Base-by-base conservation (phyloP, 2,888 invertebrate species). In the Idaea dimidiata region DNA sequence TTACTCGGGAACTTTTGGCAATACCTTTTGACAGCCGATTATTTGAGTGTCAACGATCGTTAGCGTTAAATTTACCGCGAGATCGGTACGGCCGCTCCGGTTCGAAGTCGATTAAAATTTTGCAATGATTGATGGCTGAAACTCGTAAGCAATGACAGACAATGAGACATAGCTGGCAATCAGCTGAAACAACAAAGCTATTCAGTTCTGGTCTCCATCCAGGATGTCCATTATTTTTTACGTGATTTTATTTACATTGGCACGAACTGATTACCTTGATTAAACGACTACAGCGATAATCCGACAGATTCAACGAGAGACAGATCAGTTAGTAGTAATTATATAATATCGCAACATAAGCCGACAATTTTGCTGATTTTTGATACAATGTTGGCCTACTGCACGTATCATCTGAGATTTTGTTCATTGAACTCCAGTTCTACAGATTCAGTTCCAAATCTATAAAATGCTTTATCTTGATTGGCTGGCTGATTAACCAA, bases 11-110 rank as follows among this genome's bases (percentile, higher is more conserved):
- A 79, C 79, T 86, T 86, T 91, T 91, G 90, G 91, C 91, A 91
- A 86, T 82, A 84, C 82, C 66, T 76, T 88, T 83, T 88, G 91
- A 90, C 90, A 91, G 83, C 78, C 86, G 84, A 90, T 89, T 89
- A 91, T 89, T 89, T 83, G 82, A 79, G 83, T 88, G 90, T 90
- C 88, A 77, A 74, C 84, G 82, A 86, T 87, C 80, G 85, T 88
- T 89, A 89, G 82, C 73, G 78, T 84, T 87, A 85, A 86, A 86
- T 87, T 82, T 83, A 80, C 82, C 80, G 82, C 78, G 81, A 80
- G 84, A 86, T 82, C 79, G 77, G 74, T 70, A 71, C 77, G 81
- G 74, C 80, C 43, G 43, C 43, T 43, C 43, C 14, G 43, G 43
- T 43, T 43, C 43, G 43, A 43, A 75, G 74, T 78, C 78, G 72